phyloP scores from a whole-genome alignment of 2,888 invertebrate genomes.

The Himalopsyche tibetana region DNA sequence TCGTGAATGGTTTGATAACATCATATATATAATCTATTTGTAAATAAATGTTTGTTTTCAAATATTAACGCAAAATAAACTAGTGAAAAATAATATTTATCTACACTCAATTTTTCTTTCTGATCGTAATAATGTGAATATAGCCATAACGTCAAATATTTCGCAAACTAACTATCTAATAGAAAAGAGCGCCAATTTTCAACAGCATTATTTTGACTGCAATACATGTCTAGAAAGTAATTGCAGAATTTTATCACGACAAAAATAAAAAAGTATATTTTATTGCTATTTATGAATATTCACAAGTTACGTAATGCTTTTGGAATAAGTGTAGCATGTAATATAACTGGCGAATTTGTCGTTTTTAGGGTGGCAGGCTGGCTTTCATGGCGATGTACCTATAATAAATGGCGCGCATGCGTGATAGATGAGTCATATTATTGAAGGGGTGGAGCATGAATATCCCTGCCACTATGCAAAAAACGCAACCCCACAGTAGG shows the following conservation, averaged over 20 bases:
- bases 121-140: background rate
- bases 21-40: too few relatives aligned
- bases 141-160: slow-evolving; percentile 6
- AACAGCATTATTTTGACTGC: background rate
- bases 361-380: slow-evolving; percentile 23
- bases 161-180: background rate
- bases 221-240: background rate
- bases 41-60: too few relatives aligned
- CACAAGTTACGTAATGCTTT: background rate
- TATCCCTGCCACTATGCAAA: background rate
- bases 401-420: slow-evolving; percentile 14
- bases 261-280: background rate
- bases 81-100: too few relatives aligned
- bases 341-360: background rate
- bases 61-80: too few relatives aligned
- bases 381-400: background rate
- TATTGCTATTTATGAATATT: background rate
- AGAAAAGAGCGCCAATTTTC: slow-evolving; percentile 28
- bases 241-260: background rate
- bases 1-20: too few relatives aligned
- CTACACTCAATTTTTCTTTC: too few relatives aligned
- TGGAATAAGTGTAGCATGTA: background rate
- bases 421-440: slow-evolving; percentile 6
- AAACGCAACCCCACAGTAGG: background rate
- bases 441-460: background rate